Conservation (phyloP, 1,140 invertebrate genomes). For the Ptiloglossa arizonensis region DNA sequence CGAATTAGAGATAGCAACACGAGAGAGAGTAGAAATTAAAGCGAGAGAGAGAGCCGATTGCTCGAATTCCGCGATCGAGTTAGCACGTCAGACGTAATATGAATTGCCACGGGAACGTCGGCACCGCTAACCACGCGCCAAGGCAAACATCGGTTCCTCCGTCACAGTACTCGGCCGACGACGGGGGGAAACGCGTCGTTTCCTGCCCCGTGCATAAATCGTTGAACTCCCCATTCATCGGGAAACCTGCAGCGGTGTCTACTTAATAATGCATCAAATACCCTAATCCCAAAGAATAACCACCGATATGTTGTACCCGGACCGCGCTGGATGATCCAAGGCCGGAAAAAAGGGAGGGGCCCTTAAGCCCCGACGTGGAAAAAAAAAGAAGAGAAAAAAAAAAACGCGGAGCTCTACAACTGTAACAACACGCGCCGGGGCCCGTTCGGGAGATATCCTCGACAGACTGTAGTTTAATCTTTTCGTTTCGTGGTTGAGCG, state of each 20-base stretch:
- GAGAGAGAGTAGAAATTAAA: too few species aligned
- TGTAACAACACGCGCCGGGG: slow-evolving; percentile 73
- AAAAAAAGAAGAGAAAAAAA: slow-evolving; percentile 34
- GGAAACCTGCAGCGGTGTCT: slow-evolving; percentile 70
- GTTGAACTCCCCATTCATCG: not conserved
- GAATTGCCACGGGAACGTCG: slow-evolving; percentile 20
- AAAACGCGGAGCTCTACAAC: slow-evolving; percentile 61
- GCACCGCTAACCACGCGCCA: slow-evolving; percentile 34
- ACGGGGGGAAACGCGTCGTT: not conserved
- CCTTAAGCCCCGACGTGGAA: slow-evolving; percentile 58
- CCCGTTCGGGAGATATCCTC: slow-evolving; percentile 46
- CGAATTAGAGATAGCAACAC: too few species aligned
- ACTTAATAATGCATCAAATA: slow-evolving; percentile 72
- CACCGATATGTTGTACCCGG: slow-evolving; percentile 42
- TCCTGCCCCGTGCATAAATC: slow-evolving; percentile 41
- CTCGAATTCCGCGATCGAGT: slow-evolving; percentile 2
- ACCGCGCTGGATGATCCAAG: slow-evolving; percentile 23
- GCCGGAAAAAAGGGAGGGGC: slow-evolving; percentile 23
- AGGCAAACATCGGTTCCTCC: slow-evolving; percentile 35
- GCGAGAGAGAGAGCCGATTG: too few species aligned
- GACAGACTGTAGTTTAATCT: slow-evolving; percentile 63
- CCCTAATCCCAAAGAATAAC: slow-evolving; percentile 68
- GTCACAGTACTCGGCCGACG: slow-evolving; percentile 5
- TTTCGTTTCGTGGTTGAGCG: slow-evolving; percentile 22
- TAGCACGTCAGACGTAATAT: slow-evolving; percentile 5